Base-by-base conservation (phyloP, 2,888 invertebrate species). In the Scrobipalpa costella region DNA sequence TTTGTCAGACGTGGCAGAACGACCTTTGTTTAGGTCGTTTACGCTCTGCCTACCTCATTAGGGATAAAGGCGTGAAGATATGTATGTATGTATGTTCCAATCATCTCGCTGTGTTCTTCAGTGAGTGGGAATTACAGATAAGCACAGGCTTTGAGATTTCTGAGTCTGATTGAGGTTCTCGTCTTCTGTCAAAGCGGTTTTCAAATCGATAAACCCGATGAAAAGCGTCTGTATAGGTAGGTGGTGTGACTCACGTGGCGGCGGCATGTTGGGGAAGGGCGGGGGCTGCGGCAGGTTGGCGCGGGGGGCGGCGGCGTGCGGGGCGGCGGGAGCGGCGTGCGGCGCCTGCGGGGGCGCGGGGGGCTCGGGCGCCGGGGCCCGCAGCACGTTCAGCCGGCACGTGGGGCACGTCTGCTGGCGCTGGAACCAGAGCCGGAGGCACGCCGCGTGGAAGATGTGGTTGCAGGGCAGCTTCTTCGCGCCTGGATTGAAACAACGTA, bases 391-490 rank as follows among this genome's bases (percentile, higher is more conserved):
- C 69, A 98, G 93, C 13, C 99, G 94, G 83, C 99, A 99, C 5
- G 99, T 99, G 0, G 99, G 99, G 81, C 99, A 99, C 5, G 99
- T 99, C 91, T 99, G 99, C 84, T 99, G 99, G 8, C 99, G 94
- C 90, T 99, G 99, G 92, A 99, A 99, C 99, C 99, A 99, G 47
- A 98, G 98, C 59, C 99, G 95, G 63, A 99, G 93, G 86, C 99
- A 99, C 63, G 97, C 96, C 57, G 98, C 97, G 89, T 99, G 99
- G 93, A 99, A 99, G 78, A 99, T 99, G 86, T 99, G 99, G 84
- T 98, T 98, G 90, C 99, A 99, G 0, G 99, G 99, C 69, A 99
- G 89, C 82, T 99, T 99, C 89, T 99, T 99, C 49, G 98, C 96
- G 61, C 78, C 95, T 94, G 74, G n/a, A 50, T 17, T 36, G n/a